Base-by-base conservation (phyloP, 2,113 vertebrate genomes). In the Meriones unguiculatus region DNA sequence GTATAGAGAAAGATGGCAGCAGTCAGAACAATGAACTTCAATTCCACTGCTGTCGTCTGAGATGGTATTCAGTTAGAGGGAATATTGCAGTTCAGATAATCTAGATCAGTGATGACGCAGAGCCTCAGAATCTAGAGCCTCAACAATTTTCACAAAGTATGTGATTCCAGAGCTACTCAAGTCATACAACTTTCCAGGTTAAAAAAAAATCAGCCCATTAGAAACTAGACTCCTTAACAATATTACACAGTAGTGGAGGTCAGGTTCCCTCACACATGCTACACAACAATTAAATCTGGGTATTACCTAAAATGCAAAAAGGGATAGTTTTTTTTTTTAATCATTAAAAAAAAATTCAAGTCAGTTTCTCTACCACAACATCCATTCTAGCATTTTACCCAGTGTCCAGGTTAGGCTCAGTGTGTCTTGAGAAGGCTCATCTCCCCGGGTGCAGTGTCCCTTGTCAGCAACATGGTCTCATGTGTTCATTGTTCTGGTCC, bases 151-250 rank as follows among this genome's bases (percentile, higher is more conserved):
- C 52, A 52, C n/a, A 46, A 41, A 88, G 22, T 7, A 46, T 35
- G 86, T 96, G 59, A 81, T 69, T 88, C 94, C 35, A 70, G 46
- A 87, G 81, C 65, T 97, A 90, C 64, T 2, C 25, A 46, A 88
- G 35, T 22, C 35, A 91, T 32, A 88, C 0, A 54, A 91, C 81
- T 97, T 86, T 13, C 46, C 24, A 32, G 17, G 78, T 90, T 67
- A 10, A 80, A 85, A 82, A 76, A 30, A 62, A 52, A 80, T 17
- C 70, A 86, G 41, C 38, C 62, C 50, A 50, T 85, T 52, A 90
- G 46, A 94, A 94, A 93, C 65, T 24, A 95, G 7, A 86, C 22
- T 88, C 92, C 77, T 85, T 35, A 54, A 17, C 28, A 41, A 89
- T 73, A 89, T 41, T 69, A 38, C 7, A 93, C 18, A 89, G 9